phyloP scores from a whole-genome alignment of 53 echinoderm and acorn worm genomes.

The Hippasteria phrygiana region DNA sequence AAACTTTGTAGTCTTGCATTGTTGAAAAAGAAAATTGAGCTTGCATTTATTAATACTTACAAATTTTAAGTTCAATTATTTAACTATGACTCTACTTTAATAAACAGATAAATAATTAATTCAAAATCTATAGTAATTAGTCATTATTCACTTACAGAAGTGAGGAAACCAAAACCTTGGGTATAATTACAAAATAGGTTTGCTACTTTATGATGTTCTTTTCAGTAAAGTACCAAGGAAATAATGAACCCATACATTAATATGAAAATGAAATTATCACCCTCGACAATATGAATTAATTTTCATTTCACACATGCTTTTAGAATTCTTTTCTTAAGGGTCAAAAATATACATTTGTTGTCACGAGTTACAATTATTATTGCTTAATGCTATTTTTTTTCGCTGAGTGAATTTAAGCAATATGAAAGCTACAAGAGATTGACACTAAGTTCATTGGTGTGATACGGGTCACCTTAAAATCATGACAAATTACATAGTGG shows the following conservation, averaged over 20 bases:
- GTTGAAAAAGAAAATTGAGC: conserved; percentile 31
- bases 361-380: conserved; percentile 8
- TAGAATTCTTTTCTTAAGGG: background rate
- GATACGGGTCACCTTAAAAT: no score
- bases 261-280: background rate
- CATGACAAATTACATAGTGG: no score
- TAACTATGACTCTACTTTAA: background rate
- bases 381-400: no score
- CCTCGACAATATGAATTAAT: background rate
- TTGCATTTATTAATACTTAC: conserved; percentile 53
- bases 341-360: conserved; percentile 36
- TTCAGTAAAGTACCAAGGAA: background rate
- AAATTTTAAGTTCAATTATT: conserved; percentile 24
- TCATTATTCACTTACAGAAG: background rate
- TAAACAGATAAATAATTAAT: conserved; percentile 11
- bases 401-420: background rate
- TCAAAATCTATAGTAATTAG: background rate
- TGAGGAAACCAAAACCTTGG: background rate
- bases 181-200: background rate
- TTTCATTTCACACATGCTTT: background rate
- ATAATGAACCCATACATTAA: background rate
- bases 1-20: background rate
- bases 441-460: no score
- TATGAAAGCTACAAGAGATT: no score
- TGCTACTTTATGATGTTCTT: background rate